Conservation (phyloP, 2,888 invertebrate species). For the Diarsia brunnea region DNA sequence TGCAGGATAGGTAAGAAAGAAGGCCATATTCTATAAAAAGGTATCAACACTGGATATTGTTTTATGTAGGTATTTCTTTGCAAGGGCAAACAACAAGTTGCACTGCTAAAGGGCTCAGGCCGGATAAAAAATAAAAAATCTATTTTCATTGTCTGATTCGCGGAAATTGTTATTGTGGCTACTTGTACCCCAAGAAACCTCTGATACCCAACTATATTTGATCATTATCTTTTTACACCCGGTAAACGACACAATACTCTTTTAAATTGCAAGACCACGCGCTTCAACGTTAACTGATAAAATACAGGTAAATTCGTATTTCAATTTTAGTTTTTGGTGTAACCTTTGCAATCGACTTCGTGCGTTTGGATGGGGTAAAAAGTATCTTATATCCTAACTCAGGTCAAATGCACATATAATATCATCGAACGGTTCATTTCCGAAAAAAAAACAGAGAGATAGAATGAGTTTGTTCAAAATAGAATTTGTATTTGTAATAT, state of each 20-base stretch:
- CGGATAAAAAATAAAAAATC: not conserved
- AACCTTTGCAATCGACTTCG: too few relatives aligned
- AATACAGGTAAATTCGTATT: conserved; percentile 14
- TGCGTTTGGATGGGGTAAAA: too few relatives aligned
- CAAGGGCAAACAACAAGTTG: not conserved
- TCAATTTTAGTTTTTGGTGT: conserved; percentile 5
- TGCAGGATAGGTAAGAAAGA: not conserved
- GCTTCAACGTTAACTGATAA: conserved; percentile 15
- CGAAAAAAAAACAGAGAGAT: too few relatives aligned
- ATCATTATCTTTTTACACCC: conserved; percentile 14
- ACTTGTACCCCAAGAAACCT: not conserved
- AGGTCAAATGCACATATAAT: too few relatives aligned
- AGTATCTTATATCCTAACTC: too few relatives aligned
- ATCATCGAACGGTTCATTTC: too few relatives aligned
- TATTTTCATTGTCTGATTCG: not conserved
- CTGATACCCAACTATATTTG: not conserved
- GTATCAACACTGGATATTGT: not conserved
- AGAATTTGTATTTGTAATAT: too few relatives aligned
- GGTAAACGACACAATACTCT: conserved; percentile 9
- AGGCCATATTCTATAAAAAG: not conserved
- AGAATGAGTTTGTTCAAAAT: too few relatives aligned
- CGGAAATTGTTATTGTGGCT: not conserved
- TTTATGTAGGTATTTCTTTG: not conserved
- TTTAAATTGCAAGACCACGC: conserved; percentile 33
- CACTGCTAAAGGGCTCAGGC: not conserved